These are phyloP conservation scores for Solenopsis fugax DNA, from an alignment of 1,140 invertebrate genomes.

Conservation along the genomic window DNA sequence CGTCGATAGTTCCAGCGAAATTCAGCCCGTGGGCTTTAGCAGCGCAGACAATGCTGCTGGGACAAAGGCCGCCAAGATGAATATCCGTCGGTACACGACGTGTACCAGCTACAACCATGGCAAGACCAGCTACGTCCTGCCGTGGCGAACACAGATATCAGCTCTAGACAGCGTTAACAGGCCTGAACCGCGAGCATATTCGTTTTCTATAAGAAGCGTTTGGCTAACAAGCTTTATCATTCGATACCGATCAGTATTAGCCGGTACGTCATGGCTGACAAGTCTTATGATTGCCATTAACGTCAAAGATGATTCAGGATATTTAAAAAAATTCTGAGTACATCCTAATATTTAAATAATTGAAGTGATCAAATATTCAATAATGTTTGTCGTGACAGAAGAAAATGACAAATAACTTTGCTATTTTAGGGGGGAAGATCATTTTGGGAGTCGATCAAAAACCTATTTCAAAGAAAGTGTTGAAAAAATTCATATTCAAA, in stretches of 20 bases:
- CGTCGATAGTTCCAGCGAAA: conserved; percentile 61
- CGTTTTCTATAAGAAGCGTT: conserved; percentile 80
- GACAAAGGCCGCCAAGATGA: conserved; percentile 73
- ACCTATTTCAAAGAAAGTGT: background rate
- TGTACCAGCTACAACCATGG: conserved; percentile 51
- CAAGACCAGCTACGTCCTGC: conserved; percentile 29
- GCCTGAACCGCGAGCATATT: conserved; percentile 77
- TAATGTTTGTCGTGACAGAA: conserved; percentile 18
- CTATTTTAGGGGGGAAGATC: background rate
- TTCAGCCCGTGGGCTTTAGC: conserved; percentile 43
- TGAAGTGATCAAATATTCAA: background rate
- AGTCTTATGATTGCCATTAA: conserved; percentile 32
- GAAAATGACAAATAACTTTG: conserved; percentile 25
- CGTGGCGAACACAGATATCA: conserved; percentile 76
- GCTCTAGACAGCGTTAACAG: conserved; percentile 67
- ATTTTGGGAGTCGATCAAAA: background rate
- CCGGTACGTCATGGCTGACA: conserved; percentile 74
- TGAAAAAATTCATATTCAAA: background rate
- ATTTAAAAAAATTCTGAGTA: background rate
- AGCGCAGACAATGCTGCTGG: conserved; percentile 64
- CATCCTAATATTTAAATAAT: background rate
- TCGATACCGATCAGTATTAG: conserved; percentile 78
- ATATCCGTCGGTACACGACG: conserved; percentile 71
- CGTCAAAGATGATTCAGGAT: background rate
- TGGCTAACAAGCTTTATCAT: conserved; percentile 79